Conservation (phyloP, 2,888 invertebrate genomes). For the Leucophenga montana region DNA sequence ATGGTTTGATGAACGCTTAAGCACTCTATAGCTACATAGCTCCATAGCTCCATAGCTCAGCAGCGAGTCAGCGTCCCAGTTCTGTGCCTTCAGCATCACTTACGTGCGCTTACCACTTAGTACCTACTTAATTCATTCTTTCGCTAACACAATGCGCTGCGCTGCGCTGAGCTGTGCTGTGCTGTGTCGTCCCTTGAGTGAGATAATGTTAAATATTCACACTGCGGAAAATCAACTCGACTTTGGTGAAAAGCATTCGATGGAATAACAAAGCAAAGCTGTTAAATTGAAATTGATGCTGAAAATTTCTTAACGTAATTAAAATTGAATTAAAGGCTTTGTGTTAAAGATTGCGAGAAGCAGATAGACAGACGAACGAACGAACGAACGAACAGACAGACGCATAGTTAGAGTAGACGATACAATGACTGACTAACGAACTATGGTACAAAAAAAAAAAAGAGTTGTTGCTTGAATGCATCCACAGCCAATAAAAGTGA, state of each 20-base stretch:
- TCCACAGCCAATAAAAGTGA: too few relatives aligned
- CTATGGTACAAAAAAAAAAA: too few relatives aligned
- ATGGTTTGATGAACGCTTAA: too few relatives aligned
- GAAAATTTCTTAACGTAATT: conserved; percentile 41
- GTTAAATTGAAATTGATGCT: conserved; percentile 41
- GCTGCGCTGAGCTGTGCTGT: too few relatives aligned
- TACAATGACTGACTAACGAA: too few relatives aligned
- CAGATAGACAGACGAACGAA: neutral
- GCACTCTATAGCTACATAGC: too few relatives aligned
- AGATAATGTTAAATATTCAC: conserved; percentile 22
- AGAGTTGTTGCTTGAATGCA: too few relatives aligned
- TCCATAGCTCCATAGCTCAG: too few relatives aligned
- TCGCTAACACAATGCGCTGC: conserved; percentile 11
- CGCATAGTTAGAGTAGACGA: too few relatives aligned
- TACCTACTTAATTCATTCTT: neutral
- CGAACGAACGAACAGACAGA: neutral
- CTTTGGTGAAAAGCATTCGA: neutral
- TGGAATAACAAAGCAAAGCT: conserved; percentile 28
- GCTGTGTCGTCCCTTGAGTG: neutral
- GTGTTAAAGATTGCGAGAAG: conserved; percentile 25
- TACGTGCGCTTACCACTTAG: neutral
- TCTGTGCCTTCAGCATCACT: too few relatives aligned
- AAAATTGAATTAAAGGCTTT: conserved; percentile 45
- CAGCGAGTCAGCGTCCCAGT: too few relatives aligned
- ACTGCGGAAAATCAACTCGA: neutral